Evolutionary conservation across 2,888 invertebrate genomes (phyloP).

Genomic region (Allophyes oxyacanthae): DNA sequence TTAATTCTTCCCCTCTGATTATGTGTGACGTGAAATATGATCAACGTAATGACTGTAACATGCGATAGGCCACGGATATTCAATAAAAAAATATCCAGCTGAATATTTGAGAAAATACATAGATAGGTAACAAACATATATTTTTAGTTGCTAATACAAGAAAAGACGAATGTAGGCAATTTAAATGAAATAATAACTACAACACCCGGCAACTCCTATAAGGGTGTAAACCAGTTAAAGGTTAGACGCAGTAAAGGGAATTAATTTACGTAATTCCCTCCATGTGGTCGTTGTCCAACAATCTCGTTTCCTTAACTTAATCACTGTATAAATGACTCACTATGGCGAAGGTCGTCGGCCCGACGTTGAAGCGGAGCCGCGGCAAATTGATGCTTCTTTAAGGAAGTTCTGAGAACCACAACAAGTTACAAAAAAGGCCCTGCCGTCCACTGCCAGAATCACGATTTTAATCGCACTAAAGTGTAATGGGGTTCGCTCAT

Average conservation of each 20-base stretch:
- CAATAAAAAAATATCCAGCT: too few species aligned
- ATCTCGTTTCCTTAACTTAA: conserved; percentile 65
- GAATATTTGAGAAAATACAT: too few species aligned
- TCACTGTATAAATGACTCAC: conserved; percentile 68
- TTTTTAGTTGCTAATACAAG: too few species aligned
- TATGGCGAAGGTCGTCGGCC: conserved; percentile 71
- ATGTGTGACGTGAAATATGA: conserved; percentile 5
- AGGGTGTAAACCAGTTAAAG: neutral
- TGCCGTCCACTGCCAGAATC: conserved; percentile 60
- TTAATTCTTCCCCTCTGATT: conserved; percentile 1
- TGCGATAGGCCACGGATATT: too few species aligned
- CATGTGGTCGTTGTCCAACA: conserved; percentile 48
- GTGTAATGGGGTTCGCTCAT: conserved; percentile 51
- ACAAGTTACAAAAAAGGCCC: conserved; percentile 64
- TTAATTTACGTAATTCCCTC: conserved; percentile 44
- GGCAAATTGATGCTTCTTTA: conserved; percentile 69
- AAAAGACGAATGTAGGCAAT: neutral
- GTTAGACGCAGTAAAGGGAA: conserved; percentile 16
- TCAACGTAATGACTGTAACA: neutral
- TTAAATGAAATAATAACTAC: neutral
- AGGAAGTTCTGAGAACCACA: conserved; percentile 72
- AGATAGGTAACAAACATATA: too few species aligned
- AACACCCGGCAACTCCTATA: neutral
- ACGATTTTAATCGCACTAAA: conserved; percentile 63
- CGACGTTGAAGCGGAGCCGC: conserved; percentile 65